Evolutionary conservation across 2,888 invertebrate genomes (phyloP).

Genomic region (Perizoma affinitatum): DNA sequence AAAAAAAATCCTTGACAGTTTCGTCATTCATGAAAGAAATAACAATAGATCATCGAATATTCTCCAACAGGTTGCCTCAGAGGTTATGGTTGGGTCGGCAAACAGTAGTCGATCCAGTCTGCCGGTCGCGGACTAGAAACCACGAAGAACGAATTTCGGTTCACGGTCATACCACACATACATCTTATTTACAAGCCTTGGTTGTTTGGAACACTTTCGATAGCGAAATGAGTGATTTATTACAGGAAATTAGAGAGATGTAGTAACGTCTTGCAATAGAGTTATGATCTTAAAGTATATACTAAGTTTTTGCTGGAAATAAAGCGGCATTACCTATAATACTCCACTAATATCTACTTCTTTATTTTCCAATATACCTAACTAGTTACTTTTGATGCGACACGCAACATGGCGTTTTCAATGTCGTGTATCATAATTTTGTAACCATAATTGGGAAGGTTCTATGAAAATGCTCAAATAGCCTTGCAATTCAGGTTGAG

Average conservation of each 20-base stretch:
- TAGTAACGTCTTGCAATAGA: constrained; percentile 22
- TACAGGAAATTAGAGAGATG: constrained; percentile 33
- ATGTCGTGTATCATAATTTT: not conserved
- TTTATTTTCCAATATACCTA: not conserved
- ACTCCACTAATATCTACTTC: not conserved
- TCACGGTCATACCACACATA: constrained; percentile 59
- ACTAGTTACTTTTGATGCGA: not conserved
- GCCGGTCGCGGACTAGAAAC: constrained; percentile 45
- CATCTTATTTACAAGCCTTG: constrained; percentile 30
- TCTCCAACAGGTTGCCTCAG: constrained; percentile 59
- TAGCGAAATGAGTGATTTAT: constrained; percentile 41
- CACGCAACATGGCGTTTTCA: constrained; percentile 17
- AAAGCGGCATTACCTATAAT: no score
- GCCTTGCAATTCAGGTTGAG: no score
- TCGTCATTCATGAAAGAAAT: constrained; percentile 67
- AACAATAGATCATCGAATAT: constrained; percentile 78
- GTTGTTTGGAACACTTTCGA: constrained; percentile 26
- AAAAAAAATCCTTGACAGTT: constrained; percentile 50
- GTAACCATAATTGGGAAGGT: constrained; percentile 10
- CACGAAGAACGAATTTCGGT: constrained; percentile 72
- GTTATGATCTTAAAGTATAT: constrained; percentile 5
- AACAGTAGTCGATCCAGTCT: constrained; percentile 47
- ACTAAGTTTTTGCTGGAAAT: no score
- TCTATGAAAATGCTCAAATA: not conserved
- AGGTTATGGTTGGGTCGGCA: constrained; percentile 57